Evolutionary conservation across 2,797 vertebrate species (phyloP), one percentile per base, ranked within the genome.

Genomic region (Coreius guichenoti): DNA sequence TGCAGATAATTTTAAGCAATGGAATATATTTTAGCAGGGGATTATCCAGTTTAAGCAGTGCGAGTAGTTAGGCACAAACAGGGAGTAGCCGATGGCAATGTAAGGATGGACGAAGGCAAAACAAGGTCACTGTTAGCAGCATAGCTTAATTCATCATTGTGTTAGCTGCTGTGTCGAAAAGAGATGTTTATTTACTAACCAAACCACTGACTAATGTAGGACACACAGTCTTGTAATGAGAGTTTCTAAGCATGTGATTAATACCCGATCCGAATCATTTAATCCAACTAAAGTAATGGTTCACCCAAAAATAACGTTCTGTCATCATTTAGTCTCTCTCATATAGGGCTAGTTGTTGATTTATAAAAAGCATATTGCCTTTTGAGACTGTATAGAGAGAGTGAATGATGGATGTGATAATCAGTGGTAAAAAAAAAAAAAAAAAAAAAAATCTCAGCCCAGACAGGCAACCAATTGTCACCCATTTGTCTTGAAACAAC

Each of bases 1-100:
- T 61, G 67, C 51, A 69, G 83, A 79, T 85, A 33, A 61, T 79
- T 80, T 85, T 63, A 80, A 74, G 69, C 51, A 63, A 82, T 61
- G 36, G 69, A 82, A 72, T 77, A 84, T 1, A 84, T 68, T 77
- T 54, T 77, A 68, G 31, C 9, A 26, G 73, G 16, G 73, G 82
- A 84, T 84, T 69, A 84, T 76, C 63, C 49, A 56, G 63, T 84
- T 78, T 70, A 69, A 84, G 51, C 74, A 78, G 11, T 21, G 13
- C n/a, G 16, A 70, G 31, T 75, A 75, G 43, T 70, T 84, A 58
- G 47, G 63, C 33, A 69, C 47, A 43, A 68, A 77, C 82, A 68
- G 70, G 23, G 14, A 43, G 16, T 23, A 77, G 82, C 74, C 26
- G 17, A 29, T 58, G 65, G 74, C 63, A 31, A 78, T 65, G 29